phyloP scores from a whole-genome alignment of 2,113 vertebrate genomes.

The Larimichthys crocea region DNA sequence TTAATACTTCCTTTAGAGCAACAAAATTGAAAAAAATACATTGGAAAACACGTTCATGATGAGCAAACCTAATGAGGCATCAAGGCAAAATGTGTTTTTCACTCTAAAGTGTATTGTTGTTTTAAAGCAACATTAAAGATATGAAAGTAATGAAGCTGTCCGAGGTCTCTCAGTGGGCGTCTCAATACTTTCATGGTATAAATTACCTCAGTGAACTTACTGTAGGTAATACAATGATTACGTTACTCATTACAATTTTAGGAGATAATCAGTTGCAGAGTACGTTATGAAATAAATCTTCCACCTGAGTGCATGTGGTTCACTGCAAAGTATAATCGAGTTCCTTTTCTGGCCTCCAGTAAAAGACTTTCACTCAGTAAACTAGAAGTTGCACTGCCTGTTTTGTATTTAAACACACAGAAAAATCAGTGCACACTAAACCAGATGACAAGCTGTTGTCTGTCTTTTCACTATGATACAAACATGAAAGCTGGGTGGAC shows the following conservation, averaged over 20 bases:
- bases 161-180: constrained; percentile 33
- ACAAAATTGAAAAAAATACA: constrained; percentile 21
- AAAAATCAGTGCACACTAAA: constrained; percentile 33
- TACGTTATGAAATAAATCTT: constrained; percentile 38
- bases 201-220: constrained; percentile 31
- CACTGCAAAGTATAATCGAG: constrained; percentile 1
- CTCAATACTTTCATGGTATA: background rate
- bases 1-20: constrained; percentile 41
- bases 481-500: constrained; percentile 65
- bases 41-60: constrained; percentile 36
- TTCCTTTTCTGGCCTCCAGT: constrained; percentile 10
- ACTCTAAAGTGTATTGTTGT: constrained; percentile 42
- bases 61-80: constrained; percentile 52
- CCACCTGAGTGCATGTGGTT: constrained; percentile 18
- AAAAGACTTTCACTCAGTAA: constrained; percentile 18
- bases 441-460: constrained; percentile 61
- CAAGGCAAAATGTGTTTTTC: constrained; percentile 42
- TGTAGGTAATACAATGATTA: constrained; percentile 24
- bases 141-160: constrained; percentile 34
- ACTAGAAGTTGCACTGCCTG: constrained; percentile 28
- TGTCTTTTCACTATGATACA: constrained; percentile 39
- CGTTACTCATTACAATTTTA: constrained; percentile 46
- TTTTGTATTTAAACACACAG: constrained; percentile 52
- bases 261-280: constrained; percentile 45
- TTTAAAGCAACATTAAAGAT: constrained; percentile 48